Evolutionary conservation across 2,888 invertebrate genomes (phyloP), one percentile per base, ranked within the genome.

Genomic region (Microctonus brassicae): DNA sequence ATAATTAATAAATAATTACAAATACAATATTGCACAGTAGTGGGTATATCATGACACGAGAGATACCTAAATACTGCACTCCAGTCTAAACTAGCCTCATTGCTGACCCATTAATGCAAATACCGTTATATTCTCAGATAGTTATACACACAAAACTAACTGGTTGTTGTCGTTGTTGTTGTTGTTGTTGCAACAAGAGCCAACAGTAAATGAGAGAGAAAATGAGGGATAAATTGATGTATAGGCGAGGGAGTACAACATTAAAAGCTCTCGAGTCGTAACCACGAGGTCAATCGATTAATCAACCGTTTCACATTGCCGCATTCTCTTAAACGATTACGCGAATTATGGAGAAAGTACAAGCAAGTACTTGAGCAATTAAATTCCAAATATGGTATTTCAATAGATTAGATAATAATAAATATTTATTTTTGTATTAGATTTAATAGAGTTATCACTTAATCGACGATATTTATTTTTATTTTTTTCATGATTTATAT

Each of bases 261-360:
- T 69, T 69, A 75, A n/a, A n/a, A n/a, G n/a, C n/a, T n/a, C n/a
- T n/a, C n/a, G n/a, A n/a, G 36, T 53, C 65, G 57, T 53, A 64
- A 13, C 20, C 55, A 70, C 42, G 74, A 62, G 74, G 73, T 74
- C 76, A 74, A 72, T 72, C 76, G 71, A 76, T 76, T 74, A 74
- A 76, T 76, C 76, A 76, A 71, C 71, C 65, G 65, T 68, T 55
- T n/a, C 20, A 47, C 47, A 34, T 58, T 55, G 24, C 62, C 42
- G 26, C 65, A 55, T 65, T 55, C 29, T 29, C 36, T n/a, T 13
- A 34, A 17, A 13, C 65, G 11, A 55, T 65, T 65, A 65, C 36
- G 65, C 36, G 55, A 53, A 55, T 65, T 34, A 13, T 6, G 7
- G 53, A 53, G 34, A 64, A 64, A n/a, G n/a, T 7, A 29, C 29